These are phyloP conservation scores for Saxidomus purpurata DNA, from an alignment of 1,140 invertebrate species.

Conservation along the genomic window DNA sequence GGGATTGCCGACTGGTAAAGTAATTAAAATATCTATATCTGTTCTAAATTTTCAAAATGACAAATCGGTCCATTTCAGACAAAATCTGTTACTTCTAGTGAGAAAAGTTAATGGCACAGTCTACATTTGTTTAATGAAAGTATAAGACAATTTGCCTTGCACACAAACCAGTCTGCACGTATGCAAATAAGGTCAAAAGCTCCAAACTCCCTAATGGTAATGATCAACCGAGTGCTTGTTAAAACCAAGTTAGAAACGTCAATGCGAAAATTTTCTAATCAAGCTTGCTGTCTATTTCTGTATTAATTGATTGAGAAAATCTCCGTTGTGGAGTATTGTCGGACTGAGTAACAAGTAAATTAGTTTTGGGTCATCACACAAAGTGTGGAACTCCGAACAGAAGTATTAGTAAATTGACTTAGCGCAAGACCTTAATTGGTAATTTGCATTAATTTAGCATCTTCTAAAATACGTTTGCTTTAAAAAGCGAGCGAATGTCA, in stretches of 20 bases:
- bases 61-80: constrained; percentile 31
- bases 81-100: constrained; percentile 29
- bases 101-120: constrained; percentile 1
- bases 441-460: constrained; percentile 68
- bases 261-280: constrained; percentile 66
- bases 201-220: constrained; percentile 48
- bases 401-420: constrained; percentile 69
- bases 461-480: constrained; percentile 32
- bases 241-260: constrained; percentile 62
- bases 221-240: constrained; percentile 55
- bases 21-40: constrained; percentile 33
- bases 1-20: constrained; percentile 13
- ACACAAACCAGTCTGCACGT: constrained; percentile 29
- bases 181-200: constrained; percentile 55
- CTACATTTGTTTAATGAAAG: constrained; percentile 24
- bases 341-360: constrained; percentile 66
- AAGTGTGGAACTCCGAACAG: constrained; percentile 61
- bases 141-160: background rate
- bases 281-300: constrained; percentile 41
- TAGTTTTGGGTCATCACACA: constrained; percentile 69
- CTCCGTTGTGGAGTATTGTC: constrained; percentile 54
- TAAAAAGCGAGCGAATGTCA: background rate
- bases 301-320: constrained; percentile 68
- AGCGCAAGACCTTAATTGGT: constrained; percentile 65
- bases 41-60: constrained; percentile 37